Conservation (phyloP, 2,113 vertebrate genomes). For the Piprites chloris region DNA sequence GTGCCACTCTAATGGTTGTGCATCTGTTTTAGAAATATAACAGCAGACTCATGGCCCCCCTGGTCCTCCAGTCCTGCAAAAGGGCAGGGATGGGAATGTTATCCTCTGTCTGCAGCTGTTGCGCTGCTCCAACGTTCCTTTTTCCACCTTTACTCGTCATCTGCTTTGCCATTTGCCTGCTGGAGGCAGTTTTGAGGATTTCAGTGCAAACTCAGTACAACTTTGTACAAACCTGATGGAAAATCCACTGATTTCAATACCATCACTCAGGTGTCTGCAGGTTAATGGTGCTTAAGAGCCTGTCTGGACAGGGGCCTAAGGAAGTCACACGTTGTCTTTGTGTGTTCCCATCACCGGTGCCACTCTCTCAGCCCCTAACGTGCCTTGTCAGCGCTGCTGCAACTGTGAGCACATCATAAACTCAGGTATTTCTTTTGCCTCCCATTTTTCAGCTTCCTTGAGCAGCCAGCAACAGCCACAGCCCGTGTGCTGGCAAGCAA, state of each 20-base stretch:
- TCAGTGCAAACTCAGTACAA: background rate
- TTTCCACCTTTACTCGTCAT: background rate
- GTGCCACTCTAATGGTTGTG: accelerated
- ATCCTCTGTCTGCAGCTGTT: background rate
- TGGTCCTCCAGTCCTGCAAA: background rate
- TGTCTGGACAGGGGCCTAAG: background rate
- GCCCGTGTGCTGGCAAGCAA: background rate
- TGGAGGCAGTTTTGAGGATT: accelerated
- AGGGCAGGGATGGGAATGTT: background rate
- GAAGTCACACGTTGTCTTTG: background rate
- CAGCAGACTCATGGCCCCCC: accelerated
- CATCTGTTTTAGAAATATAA: accelerated
- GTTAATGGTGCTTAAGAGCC: background rate
- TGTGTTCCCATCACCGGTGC: accelerated
- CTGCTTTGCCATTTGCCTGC: background rate
- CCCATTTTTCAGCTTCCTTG: background rate
- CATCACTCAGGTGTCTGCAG: background rate
- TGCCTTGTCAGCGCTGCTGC: background rate
- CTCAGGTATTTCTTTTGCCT: background rate
- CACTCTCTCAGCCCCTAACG: accelerated
- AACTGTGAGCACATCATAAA: background rate
- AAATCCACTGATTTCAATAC: background rate
- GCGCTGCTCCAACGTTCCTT: accelerated
- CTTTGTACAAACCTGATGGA: background rate
- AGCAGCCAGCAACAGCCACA: background rate